Evolutionary conservation across 1,140 invertebrate genomes (phyloP).

Genomic region (Sinella curviseta): DNA sequence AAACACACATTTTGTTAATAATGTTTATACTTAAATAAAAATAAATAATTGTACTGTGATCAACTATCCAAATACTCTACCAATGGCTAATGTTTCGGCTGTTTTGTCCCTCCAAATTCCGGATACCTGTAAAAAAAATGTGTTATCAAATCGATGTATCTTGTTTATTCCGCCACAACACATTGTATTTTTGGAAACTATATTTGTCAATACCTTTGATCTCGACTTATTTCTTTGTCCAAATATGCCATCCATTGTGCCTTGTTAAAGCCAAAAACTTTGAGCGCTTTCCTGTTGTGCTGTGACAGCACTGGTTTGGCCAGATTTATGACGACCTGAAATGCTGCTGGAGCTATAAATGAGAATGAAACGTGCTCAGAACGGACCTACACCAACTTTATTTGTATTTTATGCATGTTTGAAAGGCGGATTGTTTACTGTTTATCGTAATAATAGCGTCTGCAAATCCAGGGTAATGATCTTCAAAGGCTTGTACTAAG

Average conservation of each 20-base stretch:
- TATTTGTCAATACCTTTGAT: background rate
- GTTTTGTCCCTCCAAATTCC: background rate
- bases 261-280: background rate
- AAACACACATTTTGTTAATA: too few species aligned
- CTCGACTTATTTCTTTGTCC: background rate
- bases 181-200: too few species aligned
- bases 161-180: too few species aligned
- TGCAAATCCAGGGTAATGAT: background rate
- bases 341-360: background rate
- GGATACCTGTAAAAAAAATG: background rate
- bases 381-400: too few species aligned
- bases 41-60: background rate
- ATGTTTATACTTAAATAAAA: too few species aligned
- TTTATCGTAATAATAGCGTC: background rate
- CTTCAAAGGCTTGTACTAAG: background rate
- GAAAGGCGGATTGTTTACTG: background rate
- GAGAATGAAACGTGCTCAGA: too few species aligned
- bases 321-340: background rate
- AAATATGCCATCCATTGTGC: background rate
- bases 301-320: background rate
- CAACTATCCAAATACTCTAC: too few species aligned
- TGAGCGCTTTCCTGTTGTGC: background rate
- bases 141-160: too few species aligned
- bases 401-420: background rate
- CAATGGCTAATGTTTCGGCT: background rate